phyloP scores from a whole-genome alignment of 2,888 invertebrate genomes.

The Sinhomidia bicolor region DNA sequence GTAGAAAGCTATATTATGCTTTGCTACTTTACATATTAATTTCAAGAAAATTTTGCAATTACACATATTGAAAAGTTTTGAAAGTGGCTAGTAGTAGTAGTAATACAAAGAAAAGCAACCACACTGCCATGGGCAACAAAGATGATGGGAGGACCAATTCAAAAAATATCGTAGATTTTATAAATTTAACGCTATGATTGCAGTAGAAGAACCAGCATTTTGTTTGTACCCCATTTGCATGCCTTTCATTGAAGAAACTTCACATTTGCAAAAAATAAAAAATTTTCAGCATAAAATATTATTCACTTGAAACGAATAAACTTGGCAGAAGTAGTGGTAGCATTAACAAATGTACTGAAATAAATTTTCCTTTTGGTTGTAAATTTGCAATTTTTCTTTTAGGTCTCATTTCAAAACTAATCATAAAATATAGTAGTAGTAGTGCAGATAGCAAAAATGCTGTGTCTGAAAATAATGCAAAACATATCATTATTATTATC shows the following conservation, averaged over 20 bases:
- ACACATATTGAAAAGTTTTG: slow-evolving; percentile 50
- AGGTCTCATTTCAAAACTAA: too few relatives aligned
- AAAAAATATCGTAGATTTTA: not conserved
- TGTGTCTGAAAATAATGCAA: too few relatives aligned
- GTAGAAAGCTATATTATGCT: too few relatives aligned
- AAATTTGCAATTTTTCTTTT: not conserved
- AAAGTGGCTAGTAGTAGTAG: not conserved
- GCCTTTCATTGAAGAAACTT: not conserved
- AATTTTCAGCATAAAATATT: too few relatives aligned
- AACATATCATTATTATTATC: too few relatives aligned
- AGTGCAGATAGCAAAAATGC: too few relatives aligned
- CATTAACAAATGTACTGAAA: not conserved
- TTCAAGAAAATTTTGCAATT: slow-evolving; percentile 15
- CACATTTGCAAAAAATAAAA: not conserved
- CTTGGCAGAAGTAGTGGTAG: not conserved
- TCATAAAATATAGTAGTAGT: too few relatives aligned
- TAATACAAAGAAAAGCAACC: not conserved
- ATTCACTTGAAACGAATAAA: not conserved
- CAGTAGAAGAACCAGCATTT: too few relatives aligned
- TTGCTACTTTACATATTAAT: too few relatives aligned
- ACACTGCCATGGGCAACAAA: not conserved
- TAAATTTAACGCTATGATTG: too few relatives aligned
- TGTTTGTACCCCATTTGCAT: not conserved
- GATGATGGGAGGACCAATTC: not conserved
- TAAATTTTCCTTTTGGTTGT: not conserved